These are phyloP conservation scores for Monopis laevigella DNA, from an alignment of 2,888 invertebrate genomes.

Conservation along the genomic window DNA sequence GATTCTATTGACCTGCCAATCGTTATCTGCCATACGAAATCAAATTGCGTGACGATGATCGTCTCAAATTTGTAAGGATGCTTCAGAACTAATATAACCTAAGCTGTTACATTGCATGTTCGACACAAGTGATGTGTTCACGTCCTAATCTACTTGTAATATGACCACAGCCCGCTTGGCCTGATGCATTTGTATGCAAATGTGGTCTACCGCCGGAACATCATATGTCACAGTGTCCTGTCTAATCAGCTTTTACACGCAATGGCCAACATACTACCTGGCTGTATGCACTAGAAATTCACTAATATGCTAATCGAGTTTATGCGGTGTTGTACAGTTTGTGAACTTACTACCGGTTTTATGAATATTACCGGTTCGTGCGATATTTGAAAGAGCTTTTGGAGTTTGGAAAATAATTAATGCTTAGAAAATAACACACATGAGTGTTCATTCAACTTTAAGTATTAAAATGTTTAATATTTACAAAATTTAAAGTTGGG, in stretches of 20 bases:
- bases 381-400: too few species aligned
- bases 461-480: too few species aligned
- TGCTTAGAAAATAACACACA: too few species aligned
- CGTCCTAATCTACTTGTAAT: not conserved
- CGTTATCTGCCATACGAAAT: too few species aligned
- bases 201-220: slow-evolving; percentile 10
- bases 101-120: not conserved
- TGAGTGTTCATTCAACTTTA: too few species aligned
- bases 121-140: slow-evolving; percentile 2
- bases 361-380: too few species aligned
- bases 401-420: too few species aligned
- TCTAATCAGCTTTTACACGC: slow-evolving; percentile 12
- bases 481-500: too few species aligned
- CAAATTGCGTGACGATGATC: too few species aligned
- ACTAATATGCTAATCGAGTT: slow-evolving; percentile 6
- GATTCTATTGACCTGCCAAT: too few species aligned
- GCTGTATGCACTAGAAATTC: slow-evolving; percentile 7
- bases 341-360: slow-evolving; percentile 1
- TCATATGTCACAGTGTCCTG: slow-evolving; percentile 11
- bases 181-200: slow-evolving; percentile 12
- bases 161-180: slow-evolving; percentile 3
- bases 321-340: not conserved
- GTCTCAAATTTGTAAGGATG: too few species aligned
- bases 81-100: too few species aligned
- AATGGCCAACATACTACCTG: not conserved